Conservation (phyloP, 2,797 vertebrate genomes). For the Falco rusticolus region DNA sequence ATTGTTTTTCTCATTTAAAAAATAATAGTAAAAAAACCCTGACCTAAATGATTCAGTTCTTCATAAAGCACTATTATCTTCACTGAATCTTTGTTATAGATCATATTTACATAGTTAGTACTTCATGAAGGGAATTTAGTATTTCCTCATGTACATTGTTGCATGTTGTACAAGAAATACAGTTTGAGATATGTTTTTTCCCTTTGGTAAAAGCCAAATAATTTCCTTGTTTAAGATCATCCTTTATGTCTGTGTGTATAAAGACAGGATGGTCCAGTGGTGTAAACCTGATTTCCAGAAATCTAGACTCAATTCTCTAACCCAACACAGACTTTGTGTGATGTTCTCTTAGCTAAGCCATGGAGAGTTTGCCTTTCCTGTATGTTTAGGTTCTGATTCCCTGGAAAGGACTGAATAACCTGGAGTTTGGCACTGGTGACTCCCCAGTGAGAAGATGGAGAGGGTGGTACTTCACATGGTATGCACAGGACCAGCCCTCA, state of each 20-base stretch:
- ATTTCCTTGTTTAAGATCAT: background rate
- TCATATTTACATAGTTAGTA: background rate
- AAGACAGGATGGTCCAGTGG: background rate
- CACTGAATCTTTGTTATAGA: background rate
- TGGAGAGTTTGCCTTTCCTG: background rate
- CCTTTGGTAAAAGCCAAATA: background rate
- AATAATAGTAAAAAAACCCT: background rate
- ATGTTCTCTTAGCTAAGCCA: background rate
- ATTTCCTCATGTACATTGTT: background rate
- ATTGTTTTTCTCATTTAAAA: conserved; percentile 35
- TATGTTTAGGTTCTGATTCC: background rate
- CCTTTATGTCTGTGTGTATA: fast-evolving
- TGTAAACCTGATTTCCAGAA: background rate
- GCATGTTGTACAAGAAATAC: background rate
- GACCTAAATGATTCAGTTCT: background rate
- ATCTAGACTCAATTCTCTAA: background rate
- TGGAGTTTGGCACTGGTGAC: background rate
- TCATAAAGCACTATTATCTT: background rate
- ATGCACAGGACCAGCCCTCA: background rate
- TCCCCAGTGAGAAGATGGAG: background rate
- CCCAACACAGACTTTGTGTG: background rate
- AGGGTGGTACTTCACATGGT: background rate
- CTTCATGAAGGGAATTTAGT: background rate
- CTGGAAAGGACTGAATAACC: background rate
- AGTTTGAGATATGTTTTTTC: background rate